Percentiles rank a stretch among this genome's conserved stretches.
These are phyloP conservation scores for Myopa testacea DNA, from an alignment of 2,888 invertebrate species.

Conservation along the genomic window DNA sequence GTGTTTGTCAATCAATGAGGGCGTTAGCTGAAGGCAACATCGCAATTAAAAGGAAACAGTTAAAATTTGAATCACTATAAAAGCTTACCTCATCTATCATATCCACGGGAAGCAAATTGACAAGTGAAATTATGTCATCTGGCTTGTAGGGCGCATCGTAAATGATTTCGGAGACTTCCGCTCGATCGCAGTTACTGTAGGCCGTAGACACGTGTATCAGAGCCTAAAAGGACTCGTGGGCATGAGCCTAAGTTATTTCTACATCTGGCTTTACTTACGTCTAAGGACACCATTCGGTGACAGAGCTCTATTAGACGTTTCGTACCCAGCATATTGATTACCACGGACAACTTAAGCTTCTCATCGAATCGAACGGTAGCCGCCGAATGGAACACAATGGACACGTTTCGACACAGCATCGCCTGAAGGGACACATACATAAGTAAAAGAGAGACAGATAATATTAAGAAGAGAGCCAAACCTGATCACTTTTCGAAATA, in stretches of 20 bases:
- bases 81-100: conserved; percentile 78
- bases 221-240: conserved; percentile 68
- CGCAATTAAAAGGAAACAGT: not conserved
- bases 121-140: conserved; percentile 78
- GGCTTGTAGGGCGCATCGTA: conserved; percentile 86
- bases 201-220: conserved; percentile 95
- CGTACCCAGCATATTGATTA: conserved; percentile 96
- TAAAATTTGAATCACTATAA: not conserved
- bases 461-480: conserved; percentile 55
- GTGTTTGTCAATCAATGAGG: conserved; percentile 77
- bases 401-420: conserved; percentile 76
- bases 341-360: conserved; percentile 92
- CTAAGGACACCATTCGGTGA: conserved; percentile 87
- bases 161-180: conserved; percentile 87
- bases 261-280: conserved; percentile 72
- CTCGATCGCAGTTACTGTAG: conserved; percentile 95
- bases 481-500: conserved; percentile 82
- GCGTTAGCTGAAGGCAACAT: conserved; percentile 61
- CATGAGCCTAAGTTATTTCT: not conserved
- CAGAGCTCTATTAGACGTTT: conserved; percentile 91
- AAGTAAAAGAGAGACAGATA: too few species aligned
- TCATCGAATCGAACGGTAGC: conserved; percentile 99
- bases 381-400: conserved; percentile 97
- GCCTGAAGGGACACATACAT: conserved; percentile 67
- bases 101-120: conserved; percentile 85